These are phyloP conservation scores for Malacosoma neustria DNA, from an alignment of 2,888 invertebrate species.

Conservation along the genomic window DNA sequence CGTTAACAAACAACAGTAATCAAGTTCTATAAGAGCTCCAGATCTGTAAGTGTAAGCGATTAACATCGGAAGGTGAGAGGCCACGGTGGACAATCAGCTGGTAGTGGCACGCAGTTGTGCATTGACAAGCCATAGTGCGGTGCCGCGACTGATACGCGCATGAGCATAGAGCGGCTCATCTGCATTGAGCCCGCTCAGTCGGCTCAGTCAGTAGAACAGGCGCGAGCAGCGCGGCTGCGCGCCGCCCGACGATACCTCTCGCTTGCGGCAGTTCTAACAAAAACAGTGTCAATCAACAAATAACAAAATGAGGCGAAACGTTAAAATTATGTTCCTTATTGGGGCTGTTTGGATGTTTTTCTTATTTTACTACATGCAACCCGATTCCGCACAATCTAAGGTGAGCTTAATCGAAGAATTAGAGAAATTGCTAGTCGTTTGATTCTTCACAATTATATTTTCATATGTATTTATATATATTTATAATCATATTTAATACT, in stretches of 20 bases:
- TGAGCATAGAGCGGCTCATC: constrained; percentile 50
- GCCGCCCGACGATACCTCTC: constrained; percentile 32
- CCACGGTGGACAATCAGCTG: background rate
- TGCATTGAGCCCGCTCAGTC: constrained; percentile 24
- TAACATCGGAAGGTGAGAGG: background rate
- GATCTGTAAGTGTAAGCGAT: background rate
- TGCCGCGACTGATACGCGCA: constrained; percentile 48
- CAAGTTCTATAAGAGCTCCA: no score
- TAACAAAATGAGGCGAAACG: constrained; percentile 55
- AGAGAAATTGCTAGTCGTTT: no score
- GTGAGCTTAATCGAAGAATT: no score
- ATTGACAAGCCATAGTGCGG: background rate
- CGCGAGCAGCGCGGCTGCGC: constrained; percentile 64
- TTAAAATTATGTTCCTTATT: constrained; percentile 57
- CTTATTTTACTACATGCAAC: constrained; percentile 64
- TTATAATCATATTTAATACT: no score
- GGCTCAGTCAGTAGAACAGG: constrained; percentile 51
- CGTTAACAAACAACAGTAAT: no score
- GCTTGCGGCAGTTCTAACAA: constrained; percentile 12
- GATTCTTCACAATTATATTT: no score
- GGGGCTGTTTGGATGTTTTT: constrained; percentile 63
- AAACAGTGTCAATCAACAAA: constrained; percentile 7
- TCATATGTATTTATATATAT: no score
- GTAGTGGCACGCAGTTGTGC: no score
- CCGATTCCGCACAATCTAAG: constrained; percentile 53